These are phyloP conservation scores for Argyresthia goedartella DNA, from an alignment of 2,888 invertebrate genomes.

Conservation along the genomic window DNA sequence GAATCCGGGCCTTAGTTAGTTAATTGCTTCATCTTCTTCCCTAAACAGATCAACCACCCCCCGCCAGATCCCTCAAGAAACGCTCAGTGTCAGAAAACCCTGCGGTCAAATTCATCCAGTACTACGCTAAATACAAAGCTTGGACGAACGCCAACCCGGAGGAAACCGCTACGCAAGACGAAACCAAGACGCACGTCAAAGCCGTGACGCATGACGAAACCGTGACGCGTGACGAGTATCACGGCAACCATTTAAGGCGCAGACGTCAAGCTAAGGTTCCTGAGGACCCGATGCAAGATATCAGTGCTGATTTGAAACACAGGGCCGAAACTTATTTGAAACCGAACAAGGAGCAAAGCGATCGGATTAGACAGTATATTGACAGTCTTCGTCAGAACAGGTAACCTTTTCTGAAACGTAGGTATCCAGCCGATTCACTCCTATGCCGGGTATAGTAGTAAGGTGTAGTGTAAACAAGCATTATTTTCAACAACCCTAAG, in stretches of 20 bases:
- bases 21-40: too few relatives aligned
- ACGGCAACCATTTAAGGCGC: not conserved
- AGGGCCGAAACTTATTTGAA: constrained; percentile 18
- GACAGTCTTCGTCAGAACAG: constrained; percentile 16
- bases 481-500: too few relatives aligned
- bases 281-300: constrained; percentile 22
- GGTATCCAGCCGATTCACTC: too few relatives aligned
- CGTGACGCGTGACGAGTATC: not conserved
- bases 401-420: too few relatives aligned
- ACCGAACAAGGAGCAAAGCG: constrained; percentile 16
- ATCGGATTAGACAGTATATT: constrained; percentile 20
- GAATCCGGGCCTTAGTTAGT: too few relatives aligned
- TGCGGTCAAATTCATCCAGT: constrained; percentile 29
- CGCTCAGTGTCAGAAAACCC: constrained; percentile 28
- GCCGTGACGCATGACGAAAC: constrained; percentile 12
- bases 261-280: constrained; percentile 7
- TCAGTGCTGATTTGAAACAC: constrained; percentile 20
- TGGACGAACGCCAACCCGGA: constrained; percentile 34
- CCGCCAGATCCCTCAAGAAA: constrained; percentile 16
- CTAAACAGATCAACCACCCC: not conserved
- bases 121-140: constrained; percentile 43
- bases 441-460: too few relatives aligned
- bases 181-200: constrained; percentile 10
- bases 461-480: too few relatives aligned
- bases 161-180: not conserved